phyloP scores from a whole-genome alignment of 2,888 invertebrate species.

The Acronicta alni region DNA sequence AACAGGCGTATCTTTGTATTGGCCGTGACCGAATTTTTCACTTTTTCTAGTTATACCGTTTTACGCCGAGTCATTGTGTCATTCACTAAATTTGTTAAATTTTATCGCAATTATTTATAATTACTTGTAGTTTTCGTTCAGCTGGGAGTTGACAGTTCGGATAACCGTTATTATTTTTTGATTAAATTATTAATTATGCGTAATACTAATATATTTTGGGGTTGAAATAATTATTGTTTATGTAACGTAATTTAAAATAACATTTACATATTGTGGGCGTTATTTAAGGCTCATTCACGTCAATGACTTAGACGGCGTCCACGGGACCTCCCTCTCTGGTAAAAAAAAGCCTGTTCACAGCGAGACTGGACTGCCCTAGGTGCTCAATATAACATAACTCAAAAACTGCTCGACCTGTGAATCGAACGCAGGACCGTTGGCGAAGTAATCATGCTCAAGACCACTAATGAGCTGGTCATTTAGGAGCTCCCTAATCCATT shows the following conservation, averaged over 20 bases:
- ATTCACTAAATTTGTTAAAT: conserved; percentile 39
- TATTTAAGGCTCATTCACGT: no score
- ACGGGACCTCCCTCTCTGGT: no score
- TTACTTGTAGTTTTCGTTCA: conserved; percentile 42
- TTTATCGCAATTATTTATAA: conserved; percentile 48
- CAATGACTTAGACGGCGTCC: no score
- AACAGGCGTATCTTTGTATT: conserved; percentile 23
- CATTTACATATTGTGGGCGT: no score
- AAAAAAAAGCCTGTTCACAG: no score
- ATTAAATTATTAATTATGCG: conserved; percentile 37
- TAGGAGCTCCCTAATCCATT: background rate
- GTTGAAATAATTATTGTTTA: conserved; percentile 1
- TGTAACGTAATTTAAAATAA: background rate
- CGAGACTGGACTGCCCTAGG: no score
- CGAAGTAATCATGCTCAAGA: no score
- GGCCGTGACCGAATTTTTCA: conserved; percentile 50
- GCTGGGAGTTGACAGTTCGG: conserved; percentile 36
- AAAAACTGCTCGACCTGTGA: no score
- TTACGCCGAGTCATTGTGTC: conserved; percentile 23
- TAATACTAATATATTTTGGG: conserved; percentile 5
- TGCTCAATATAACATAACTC: no score
- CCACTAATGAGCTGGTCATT: no score
- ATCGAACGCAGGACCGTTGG: no score
- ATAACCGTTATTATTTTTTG: conserved; percentile 32
- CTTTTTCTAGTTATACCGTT: conserved; percentile 23